Percentiles rank a stretch among this genome's conserved stretches.
phyloP scores from a whole-genome alignment of 2,797 vertebrate genomes.

The Bradypodion pumilum region DNA sequence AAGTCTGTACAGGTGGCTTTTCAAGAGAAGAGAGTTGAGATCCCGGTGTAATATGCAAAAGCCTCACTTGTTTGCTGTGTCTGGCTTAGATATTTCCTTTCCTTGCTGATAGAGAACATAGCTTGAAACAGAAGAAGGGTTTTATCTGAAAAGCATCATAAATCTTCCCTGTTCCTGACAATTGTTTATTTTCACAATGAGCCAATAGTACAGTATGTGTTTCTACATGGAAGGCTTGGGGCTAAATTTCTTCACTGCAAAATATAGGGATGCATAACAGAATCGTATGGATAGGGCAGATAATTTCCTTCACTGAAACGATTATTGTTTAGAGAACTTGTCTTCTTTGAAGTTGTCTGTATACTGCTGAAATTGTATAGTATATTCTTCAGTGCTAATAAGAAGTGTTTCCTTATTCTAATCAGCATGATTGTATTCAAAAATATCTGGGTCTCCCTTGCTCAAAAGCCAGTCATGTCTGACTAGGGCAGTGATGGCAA shows the following conservation, averaged over 20 bases:
- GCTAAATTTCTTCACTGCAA: not conserved
- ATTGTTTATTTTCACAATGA: not conserved
- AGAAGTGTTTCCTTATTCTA: not conserved
- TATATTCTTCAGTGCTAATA: not conserved
- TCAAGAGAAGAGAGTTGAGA: not conserved
- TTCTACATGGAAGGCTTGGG: not conserved
- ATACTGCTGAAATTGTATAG: not conserved
- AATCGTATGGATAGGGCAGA: not conserved
- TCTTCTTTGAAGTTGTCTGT: not conserved
- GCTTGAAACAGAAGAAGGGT: not conserved
- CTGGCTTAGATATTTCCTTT: not conserved
- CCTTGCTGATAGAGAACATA: not conserved
- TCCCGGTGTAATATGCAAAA: not conserved
- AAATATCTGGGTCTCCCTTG: not conserved
- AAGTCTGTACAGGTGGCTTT: conserved; percentile 23
- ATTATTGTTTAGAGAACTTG: not conserved
- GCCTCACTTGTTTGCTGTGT: not conserved
- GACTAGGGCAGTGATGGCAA: no score
- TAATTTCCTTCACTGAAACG: not conserved
- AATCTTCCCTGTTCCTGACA: not conserved
- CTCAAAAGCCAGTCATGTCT: no score
- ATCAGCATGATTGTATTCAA: not conserved
- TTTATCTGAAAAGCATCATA: not conserved
- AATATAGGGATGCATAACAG: not conserved
- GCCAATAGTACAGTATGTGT: not conserved